Evolutionary conservation across 2,888 invertebrate genomes (phyloP).

Genomic region (Steromphala cineraria): DNA sequence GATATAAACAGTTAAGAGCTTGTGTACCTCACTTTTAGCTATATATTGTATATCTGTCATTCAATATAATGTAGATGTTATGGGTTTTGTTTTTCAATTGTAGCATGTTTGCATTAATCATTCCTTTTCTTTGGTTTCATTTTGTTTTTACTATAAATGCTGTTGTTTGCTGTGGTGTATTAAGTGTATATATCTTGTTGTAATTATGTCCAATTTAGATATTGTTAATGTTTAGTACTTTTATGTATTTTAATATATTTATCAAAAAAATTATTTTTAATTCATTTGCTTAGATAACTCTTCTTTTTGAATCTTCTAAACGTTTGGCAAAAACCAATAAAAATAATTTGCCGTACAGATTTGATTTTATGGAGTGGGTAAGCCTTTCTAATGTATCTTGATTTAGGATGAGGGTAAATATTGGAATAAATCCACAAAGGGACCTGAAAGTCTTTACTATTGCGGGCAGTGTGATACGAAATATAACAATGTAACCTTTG

Average conservation of each 20-base stretch:
- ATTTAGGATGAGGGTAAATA: no score
- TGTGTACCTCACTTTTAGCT: neutral
- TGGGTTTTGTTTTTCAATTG: neutral
- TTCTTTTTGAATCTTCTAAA: no score
- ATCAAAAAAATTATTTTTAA: no score
- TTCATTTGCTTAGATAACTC: no score
- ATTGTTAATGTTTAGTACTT: neutral
- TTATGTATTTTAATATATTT: neutral
- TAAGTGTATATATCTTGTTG: neutral
- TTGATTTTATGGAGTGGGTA: no score
- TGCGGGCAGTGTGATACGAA: no score
- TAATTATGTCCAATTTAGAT: neutral
- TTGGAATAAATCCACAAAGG: no score
- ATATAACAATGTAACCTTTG: no score
- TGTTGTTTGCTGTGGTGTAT: neutral
- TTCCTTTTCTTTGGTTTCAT: neutral
- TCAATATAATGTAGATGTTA: neutral
- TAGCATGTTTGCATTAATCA: neutral
- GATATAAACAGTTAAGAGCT: neutral
- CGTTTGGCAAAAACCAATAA: no score
- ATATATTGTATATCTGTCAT: neutral
- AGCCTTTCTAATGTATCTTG: no score
- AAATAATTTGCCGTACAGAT: no score
- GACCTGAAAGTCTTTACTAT: no score
- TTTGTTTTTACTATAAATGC: neutral